A percentile compares a stretch with the other conserved stretches of the same genome.
phyloP scores from a whole-genome alignment of 1,140 invertebrate genomes.

The Drosophila takahashii region DNA sequence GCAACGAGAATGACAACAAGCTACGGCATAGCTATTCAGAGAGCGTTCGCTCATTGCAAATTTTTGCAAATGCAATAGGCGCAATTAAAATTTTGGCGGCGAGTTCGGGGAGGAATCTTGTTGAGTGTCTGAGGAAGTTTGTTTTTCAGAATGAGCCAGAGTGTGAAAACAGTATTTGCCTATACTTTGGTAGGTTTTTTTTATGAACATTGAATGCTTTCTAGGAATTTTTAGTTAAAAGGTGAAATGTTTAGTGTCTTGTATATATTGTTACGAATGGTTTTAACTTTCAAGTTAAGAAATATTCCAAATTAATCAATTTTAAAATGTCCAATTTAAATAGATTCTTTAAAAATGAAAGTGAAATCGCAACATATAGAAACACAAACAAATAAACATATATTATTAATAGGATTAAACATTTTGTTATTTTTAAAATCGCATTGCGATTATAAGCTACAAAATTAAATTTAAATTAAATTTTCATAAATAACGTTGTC shows the following conservation, averaged over 20 bases:
- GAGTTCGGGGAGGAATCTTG: not conserved
- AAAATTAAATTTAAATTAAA: no score
- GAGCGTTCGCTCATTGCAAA: conserved; percentile 47
- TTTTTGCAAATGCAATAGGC: conserved; percentile 75
- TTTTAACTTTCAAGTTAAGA: not conserved
- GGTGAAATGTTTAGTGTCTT: not conserved
- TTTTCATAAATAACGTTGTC: no score
- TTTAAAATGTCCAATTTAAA: no score
- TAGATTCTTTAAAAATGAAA: no score
- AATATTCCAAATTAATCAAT: not conserved
- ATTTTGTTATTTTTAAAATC: no score
- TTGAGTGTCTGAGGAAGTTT: conserved; percentile 1
- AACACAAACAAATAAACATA: no score
- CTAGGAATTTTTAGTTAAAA: not conserved
- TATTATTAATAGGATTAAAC: no score
- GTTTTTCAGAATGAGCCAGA: not conserved
- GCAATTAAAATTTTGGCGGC: conserved; percentile 23
- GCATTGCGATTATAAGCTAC: no score
- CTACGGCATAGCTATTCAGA: conserved; percentile 30
- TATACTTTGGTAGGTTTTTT: not conserved
- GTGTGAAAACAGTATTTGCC: not conserved
- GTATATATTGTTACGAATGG: not conserved
- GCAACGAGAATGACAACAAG: conserved; percentile 23
- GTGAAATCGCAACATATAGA: no score
- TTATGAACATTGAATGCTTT: not conserved